Percentiles rank a stretch among this genome's conserved stretches.
Evolutionary conservation across 2,113 vertebrate species (phyloP).

Genomic region (Gopherus evgoodei): DNA sequence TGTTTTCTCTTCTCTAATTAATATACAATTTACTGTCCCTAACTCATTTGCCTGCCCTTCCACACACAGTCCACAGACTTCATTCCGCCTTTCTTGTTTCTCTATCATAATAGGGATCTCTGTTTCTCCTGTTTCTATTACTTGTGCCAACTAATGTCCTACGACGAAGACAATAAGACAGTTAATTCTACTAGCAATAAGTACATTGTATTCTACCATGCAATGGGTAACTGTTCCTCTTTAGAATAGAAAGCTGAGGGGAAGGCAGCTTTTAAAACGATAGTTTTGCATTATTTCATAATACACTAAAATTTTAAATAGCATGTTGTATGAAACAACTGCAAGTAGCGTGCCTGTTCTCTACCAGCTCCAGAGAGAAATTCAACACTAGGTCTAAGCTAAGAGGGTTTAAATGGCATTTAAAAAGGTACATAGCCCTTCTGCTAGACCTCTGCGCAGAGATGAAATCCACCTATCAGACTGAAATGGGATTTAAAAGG

Average conservation of each 20-base stretch:
- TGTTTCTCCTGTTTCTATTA: background rate
- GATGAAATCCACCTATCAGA: background rate
- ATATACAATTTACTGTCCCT: background rate
- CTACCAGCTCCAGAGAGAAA: background rate
- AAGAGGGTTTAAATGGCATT: slow-evolving; percentile 1
- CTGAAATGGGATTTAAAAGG: slow-evolving; percentile 18
- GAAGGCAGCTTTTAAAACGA: background rate
- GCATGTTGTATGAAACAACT: background rate
- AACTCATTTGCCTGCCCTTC: background rate
- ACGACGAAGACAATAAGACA: background rate
- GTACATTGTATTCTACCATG: background rate
- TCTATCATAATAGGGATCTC: background rate
- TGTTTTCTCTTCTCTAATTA: background rate
- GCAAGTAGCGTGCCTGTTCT: background rate
- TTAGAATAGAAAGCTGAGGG: background rate
- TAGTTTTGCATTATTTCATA: background rate
- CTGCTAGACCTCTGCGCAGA: background rate
- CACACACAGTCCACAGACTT: background rate
- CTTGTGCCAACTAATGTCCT: background rate
- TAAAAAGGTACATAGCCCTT: slow-evolving; percentile 2
- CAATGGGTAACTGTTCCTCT: background rate
- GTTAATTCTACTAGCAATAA: background rate
- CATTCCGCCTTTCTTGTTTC: slow-evolving; percentile 11
- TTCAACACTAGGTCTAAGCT: background rate
- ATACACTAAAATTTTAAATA: background rate